phyloP scores from a whole-genome alignment of 2,113 vertebrate genomes.

The Datnioides undecimradiatus region DNA sequence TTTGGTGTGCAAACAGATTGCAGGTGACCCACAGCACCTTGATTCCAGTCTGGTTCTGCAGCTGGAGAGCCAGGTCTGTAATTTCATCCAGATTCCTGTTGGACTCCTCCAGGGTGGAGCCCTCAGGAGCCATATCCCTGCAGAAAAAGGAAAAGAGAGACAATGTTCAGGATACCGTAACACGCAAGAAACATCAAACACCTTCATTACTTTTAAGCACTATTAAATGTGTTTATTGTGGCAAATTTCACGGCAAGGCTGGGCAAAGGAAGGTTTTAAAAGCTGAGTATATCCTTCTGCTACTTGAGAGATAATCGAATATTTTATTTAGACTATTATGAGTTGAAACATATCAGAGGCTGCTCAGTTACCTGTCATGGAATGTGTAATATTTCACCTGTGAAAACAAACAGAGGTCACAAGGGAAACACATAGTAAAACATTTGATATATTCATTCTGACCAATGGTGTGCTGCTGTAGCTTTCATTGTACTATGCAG shows the following conservation, averaged over 20 bases:
- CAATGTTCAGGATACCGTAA: neutral
- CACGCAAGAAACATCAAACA: neutral
- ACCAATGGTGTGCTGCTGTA: neutral
- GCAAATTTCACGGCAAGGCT: neutral
- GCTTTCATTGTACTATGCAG: neutral
- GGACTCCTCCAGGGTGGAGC: conserved; percentile 75
- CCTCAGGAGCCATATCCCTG: conserved; percentile 81
- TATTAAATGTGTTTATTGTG: neutral
- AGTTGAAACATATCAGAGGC: neutral
- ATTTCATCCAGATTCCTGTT: conserved; percentile 79
- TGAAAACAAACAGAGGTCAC: conserved; percentile 26
- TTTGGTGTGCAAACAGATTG: conserved; percentile 79
- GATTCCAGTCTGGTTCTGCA: conserved; percentile 78
- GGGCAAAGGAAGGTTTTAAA: too few relatives aligned
- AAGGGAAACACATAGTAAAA: neutral
- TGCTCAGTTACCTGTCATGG: conserved; percentile 76
- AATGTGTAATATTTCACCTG: conserved; percentile 84
- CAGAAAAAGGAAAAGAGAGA: neutral
- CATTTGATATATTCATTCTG: neutral
- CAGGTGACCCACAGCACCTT: conserved; percentile 82
- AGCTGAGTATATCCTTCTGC: neutral
- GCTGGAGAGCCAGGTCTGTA: conserved; percentile 78
- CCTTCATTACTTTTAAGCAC: neutral
- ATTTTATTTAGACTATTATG: neutral
- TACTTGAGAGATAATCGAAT: neutral